Evolutionary conservation across 1,140 invertebrate species (phyloP), one percentile per base, ranked within the genome.

Genomic region (Ephestia elutella): DNA sequence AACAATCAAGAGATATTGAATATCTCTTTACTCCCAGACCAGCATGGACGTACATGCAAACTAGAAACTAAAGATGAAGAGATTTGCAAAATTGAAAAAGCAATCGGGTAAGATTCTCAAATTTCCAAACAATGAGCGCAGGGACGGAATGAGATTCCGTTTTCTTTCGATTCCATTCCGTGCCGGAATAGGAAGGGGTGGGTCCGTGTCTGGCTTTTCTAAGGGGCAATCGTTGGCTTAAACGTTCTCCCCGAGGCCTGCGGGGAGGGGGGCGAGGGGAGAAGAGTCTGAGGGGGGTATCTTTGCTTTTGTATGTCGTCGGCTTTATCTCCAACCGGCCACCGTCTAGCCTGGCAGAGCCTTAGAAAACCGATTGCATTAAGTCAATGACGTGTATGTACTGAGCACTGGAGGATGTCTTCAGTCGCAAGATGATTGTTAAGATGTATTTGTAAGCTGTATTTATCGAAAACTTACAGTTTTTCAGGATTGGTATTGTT

Each of bases 21-120:
- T n/a, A n/a, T n/a, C n/a, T n/a, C n/a, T n/a, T n/a, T n/a, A n/a
- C n/a, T n/a, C n/a, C n/a, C n/a, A n/a, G n/a, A n/a, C n/a, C n/a
- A n/a, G n/a, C n/a, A n/a, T n/a, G n/a, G n/a, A n/a, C n/a, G n/a
- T n/a, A n/a, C n/a, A 10, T 32, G 30, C 30, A 1, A 32, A 32
- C 30, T 32, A 32, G 8, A 44, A 44, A 44, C 32, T 2, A 35
- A 35, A 44, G 38, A 44, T 44, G 58, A 64, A 65, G 64, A 57
- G 69, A 59, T 70, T 70, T 71, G 68, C 70, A 67, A 74, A 76
- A 73, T 82, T 75, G 68, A 71, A 76, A 82, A 77, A 80, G 73
- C 76, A 74, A 78, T 80, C 80, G 73, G 72, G 75, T 70, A 64
- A 74, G 70, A 70, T 73, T 72, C 66, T 67, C 78, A 78, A 77